Base-by-base conservation (phyloP, 2,797 vertebrate species). In the Coendou prehensilis region DNA sequence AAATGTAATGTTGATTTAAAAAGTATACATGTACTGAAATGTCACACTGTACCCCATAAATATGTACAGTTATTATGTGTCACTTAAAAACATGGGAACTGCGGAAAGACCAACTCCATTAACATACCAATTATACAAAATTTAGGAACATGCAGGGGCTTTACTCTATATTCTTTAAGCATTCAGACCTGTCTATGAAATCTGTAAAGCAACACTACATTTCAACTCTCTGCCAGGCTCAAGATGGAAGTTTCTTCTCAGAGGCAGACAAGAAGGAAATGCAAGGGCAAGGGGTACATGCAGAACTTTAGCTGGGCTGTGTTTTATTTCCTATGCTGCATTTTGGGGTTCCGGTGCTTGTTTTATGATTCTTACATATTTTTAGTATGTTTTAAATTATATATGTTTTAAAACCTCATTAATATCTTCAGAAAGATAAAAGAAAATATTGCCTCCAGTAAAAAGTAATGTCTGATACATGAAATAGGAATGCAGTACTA, bases 371-470 rank as follows among this genome's bases (percentile, higher is more conserved):
- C 17, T 78, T 78, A 94, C 64, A 71, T 59, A 30, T n/a, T 78
- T 92, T 94, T 64, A 37, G 14, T 56, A 81, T 88, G 14, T 59
- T 92, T 85, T 92, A 90, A 80, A 91, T 92, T 50, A 47, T 15
- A 76, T 15, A 50, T 76, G 50, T 50, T 76, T 76, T 69, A 69
- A 76, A 89, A 76, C 9, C 3, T 61, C 54, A 28, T 86, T 63
- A 69, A 45, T 52, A 83, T 76, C 23, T 93, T 93, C 69, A 87
- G 37, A 93, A 93, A 93, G 41, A 83, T 41, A 87, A 85, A 89
- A 84, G 41, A 94, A 91, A 89, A 47, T 69, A 93, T 23, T 54
- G 2, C 9, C 71, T 22, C 8, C 9, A 87, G 9, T 78, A 90
- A 91, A 87, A 89, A 63, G 54, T 52, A 83, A 41, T 75, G 15